phyloP scores from a whole-genome alignment of 2,888 invertebrate species.

The Scelioninae gen. 1 region DNA sequence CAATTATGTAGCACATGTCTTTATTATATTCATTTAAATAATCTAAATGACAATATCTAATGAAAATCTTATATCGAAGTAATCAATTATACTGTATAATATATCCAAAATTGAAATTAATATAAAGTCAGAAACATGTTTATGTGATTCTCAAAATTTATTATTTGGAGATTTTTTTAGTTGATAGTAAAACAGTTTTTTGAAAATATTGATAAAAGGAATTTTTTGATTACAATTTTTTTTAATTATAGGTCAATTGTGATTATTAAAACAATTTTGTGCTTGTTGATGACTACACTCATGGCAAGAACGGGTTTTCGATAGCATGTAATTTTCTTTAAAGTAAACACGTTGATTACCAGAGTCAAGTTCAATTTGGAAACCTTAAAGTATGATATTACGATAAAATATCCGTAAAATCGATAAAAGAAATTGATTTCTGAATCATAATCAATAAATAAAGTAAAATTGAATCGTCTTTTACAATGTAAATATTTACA shows the following conservation, averaged over 20 bases:
- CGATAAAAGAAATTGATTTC: constrained; percentile 5
- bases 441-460: too few species aligned
- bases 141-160: too few species aligned
- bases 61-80: not conserved
- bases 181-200: not conserved
- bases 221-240: not conserved
- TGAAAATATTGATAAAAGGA: not conserved
- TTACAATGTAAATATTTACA: too few species aligned
- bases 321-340: constrained; percentile 6
- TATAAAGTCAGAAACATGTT: not conserved
- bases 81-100: not conserved
- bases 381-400: not conserved
- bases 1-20: not conserved
- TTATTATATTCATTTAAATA: constrained; percentile 2
- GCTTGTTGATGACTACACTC: not conserved
- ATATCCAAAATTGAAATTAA: not conserved
- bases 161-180: not conserved
- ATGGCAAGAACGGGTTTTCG: not conserved
- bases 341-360: constrained; percentile 7
- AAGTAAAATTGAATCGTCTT: too few species aligned
- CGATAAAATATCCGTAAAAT: not conserved
- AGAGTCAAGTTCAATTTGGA: not conserved
- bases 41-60: constrained; percentile 2
- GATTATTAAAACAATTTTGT: not conserved
- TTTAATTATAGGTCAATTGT: constrained; percentile 4